Conservation (phyloP, 2,113 vertebrate species). For the Agapornis roseicollis region DNA sequence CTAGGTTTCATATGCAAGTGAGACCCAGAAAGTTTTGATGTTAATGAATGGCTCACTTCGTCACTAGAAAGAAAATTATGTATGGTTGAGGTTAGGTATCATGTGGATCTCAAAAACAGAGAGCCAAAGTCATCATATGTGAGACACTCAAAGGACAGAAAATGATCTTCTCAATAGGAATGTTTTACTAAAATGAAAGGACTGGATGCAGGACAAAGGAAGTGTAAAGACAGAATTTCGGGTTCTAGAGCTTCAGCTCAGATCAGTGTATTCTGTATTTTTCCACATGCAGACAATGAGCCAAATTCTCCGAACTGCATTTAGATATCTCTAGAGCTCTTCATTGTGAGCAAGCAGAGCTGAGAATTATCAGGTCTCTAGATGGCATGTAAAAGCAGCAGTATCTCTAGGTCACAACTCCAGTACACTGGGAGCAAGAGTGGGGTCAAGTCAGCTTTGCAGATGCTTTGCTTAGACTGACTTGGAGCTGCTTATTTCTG, state of each 20-base stretch:
- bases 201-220: background rate
- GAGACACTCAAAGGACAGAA: background rate
- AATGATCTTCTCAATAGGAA: background rate
- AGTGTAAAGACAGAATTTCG: background rate
- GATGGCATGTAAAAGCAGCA: background rate
- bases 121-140: background rate
- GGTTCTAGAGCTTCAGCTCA: background rate
- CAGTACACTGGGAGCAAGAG: background rate
- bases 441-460: background rate
- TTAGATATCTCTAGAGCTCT: background rate
- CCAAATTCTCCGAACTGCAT: background rate
- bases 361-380: background rate
- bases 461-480: background rate
- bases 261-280: background rate
- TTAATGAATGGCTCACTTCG: background rate
- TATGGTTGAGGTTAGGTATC: background rate
- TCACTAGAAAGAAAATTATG: background rate
- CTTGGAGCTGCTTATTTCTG: slow-evolving; percentile 27
- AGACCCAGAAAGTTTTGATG: background rate
- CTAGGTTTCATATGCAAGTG: background rate
- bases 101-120: accelerated
- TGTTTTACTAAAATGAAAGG: background rate
- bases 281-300: background rate
- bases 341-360: background rate
- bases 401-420: background rate